Conservation (phyloP, 2,888 invertebrate genomes). For the Terebella lapidaria region DNA sequence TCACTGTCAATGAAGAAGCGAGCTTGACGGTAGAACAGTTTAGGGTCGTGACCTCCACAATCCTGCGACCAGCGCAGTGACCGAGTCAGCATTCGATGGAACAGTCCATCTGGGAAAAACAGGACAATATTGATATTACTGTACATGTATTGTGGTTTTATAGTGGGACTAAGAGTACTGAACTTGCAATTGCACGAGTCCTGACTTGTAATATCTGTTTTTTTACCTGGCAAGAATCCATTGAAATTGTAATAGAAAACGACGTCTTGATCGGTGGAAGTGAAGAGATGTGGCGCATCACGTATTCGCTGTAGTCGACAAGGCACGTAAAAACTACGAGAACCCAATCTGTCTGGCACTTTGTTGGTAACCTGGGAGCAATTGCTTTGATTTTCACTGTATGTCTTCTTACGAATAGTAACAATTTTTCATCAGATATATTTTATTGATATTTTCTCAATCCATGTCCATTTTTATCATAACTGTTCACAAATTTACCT, state of each 20-base stretch:
- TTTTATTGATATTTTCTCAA: neutral
- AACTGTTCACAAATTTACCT: neutral
- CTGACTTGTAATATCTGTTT: no score
- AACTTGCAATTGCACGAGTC: no score
- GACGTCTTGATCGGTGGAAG: conserved; percentile 32
- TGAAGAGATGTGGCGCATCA: conserved; percentile 28
- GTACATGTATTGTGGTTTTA: no score
- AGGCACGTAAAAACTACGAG: conserved; percentile 37
- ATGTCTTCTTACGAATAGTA: no score
- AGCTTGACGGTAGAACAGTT: conserved; percentile 34
- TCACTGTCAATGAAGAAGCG: conserved; percentile 47
- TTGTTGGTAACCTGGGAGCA: neutral
- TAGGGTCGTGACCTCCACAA: conserved; percentile 40
- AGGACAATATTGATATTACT: no score
- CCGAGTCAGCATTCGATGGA: conserved; percentile 43
- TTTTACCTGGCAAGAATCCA: conserved; percentile 48
- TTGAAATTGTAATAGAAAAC: conserved; percentile 46
- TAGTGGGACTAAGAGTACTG: no score
- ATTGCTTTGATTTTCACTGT: no score
- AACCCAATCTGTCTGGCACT: neutral
- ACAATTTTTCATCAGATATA: no score
- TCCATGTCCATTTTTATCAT: neutral
- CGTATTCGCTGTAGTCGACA: conserved; percentile 29
- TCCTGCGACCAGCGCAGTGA: conserved; percentile 45
- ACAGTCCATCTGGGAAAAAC: conserved; percentile 43